phyloP scores from a whole-genome alignment of 2,113 vertebrate genomes.

The Entomyzon cyanotis region DNA sequence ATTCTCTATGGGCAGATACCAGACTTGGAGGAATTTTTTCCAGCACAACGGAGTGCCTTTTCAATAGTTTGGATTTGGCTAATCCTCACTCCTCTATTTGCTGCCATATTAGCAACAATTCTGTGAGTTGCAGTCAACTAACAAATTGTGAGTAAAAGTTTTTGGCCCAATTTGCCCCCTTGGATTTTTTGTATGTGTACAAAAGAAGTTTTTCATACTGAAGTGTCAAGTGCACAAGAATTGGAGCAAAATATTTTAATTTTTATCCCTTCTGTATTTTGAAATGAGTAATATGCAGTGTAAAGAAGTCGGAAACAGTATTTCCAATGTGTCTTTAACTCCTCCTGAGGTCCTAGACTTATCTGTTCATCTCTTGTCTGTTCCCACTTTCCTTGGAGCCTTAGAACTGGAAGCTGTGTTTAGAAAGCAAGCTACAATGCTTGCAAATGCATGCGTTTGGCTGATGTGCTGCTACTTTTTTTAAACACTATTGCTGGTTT shows the following conservation, averaged over 20 bases:
- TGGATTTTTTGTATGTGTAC: neutral
- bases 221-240: neutral
- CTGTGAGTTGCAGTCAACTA: neutral
- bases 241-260: neutral
- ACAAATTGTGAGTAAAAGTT: neutral
- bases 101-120: neutral
- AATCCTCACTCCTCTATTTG: neutral
- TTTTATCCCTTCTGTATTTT: neutral
- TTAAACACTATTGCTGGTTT: neutral
- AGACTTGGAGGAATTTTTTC: neutral
- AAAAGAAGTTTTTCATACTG: neutral
- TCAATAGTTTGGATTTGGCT: neutral
- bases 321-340: neutral
- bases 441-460: neutral
- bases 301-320: neutral
- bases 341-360: neutral
- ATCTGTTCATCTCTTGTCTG: neutral
- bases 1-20: neutral
- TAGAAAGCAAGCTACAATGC: neutral
- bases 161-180: neutral
- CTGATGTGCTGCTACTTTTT: neutral
- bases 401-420: neutral
- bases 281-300: neutral
- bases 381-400: neutral
- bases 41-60: neutral